phyloP scores from a whole-genome alignment of 2,113 vertebrate genomes.

The Laterallus jamaicensis region DNA sequence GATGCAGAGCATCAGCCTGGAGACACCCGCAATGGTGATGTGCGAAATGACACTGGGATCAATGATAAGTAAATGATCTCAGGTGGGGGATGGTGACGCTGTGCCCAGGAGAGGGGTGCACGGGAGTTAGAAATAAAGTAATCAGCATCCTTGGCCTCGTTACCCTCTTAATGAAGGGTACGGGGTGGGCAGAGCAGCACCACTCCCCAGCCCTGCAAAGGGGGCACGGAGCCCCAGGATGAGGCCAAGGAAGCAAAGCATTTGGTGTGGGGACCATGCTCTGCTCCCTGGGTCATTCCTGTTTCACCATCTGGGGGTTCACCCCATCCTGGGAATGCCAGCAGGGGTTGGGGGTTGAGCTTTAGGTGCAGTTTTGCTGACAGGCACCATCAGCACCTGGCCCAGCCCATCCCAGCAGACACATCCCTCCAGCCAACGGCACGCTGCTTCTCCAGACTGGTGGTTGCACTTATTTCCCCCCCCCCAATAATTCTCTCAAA shows the following conservation, averaged over 20 bases:
- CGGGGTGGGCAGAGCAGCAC: background rate
- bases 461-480: background rate
- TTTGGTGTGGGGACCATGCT: background rate
- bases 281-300: background rate
- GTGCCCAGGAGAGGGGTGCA: background rate
- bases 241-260: background rate
- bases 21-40: accelerated
- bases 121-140: background rate
- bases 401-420: background rate
- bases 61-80: background rate
- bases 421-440: background rate
- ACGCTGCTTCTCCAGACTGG: background rate
- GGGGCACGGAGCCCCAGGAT: accelerated
- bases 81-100: background rate
- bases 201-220: too few relatives aligned
- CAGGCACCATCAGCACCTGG: background rate
- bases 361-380: background rate
- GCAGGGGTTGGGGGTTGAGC: background rate
- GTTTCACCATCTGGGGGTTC: background rate
- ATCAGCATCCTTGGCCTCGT: accelerated
- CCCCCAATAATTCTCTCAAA: background rate
- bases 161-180: background rate
- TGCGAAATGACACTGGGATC: accelerated
- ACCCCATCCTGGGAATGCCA: background rate
- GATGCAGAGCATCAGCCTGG: background rate